phyloP scores from a whole-genome alignment of 2,888 invertebrate genomes.

The Acronicta psi region DNA sequence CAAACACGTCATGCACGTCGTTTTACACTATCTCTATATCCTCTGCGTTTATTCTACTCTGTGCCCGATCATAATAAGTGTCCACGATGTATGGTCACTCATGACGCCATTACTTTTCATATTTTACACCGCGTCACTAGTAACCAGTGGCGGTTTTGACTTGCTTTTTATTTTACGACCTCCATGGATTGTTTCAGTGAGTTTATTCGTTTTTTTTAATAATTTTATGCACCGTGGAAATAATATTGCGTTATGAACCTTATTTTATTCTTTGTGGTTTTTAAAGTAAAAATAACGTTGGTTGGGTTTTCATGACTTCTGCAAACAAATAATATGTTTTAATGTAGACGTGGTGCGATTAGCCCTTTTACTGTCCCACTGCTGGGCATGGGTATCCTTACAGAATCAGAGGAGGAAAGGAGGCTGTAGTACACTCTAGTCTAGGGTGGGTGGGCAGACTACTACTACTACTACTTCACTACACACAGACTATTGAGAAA shows the following conservation, averaged over 20 bases:
- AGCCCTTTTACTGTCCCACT: no score
- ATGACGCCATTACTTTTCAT: constrained; percentile 62
- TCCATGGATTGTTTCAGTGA: constrained; percentile 17
- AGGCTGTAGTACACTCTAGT: no score
- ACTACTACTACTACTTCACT: no score
- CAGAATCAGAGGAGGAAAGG: no score
- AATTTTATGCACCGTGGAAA: constrained; percentile 26
- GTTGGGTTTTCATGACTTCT: no score
- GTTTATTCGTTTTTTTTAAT: constrained; percentile 19
- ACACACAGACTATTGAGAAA: no score
- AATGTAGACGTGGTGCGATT: no score
- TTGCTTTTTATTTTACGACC: constrained; percentile 20
- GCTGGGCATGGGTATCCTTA: no score
- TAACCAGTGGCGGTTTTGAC: constrained; percentile 26
- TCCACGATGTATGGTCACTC: constrained; percentile 59
- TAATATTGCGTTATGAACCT: constrained; percentile 18
- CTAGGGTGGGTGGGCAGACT: no score
- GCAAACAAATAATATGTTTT: no score
- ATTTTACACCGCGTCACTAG: constrained; percentile 44
- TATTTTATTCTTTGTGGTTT: constrained; percentile 7
- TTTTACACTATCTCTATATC: background rate
- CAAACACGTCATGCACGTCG: background rate
- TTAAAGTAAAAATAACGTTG: constrained; percentile 8
- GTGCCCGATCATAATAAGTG: constrained; percentile 55
- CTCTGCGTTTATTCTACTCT: constrained; percentile 27